Evolutionary conservation across 2,797 vertebrate genomes (phyloP), one percentile per base, ranked within the genome.

Genomic region (Merluccius polli): DNA sequence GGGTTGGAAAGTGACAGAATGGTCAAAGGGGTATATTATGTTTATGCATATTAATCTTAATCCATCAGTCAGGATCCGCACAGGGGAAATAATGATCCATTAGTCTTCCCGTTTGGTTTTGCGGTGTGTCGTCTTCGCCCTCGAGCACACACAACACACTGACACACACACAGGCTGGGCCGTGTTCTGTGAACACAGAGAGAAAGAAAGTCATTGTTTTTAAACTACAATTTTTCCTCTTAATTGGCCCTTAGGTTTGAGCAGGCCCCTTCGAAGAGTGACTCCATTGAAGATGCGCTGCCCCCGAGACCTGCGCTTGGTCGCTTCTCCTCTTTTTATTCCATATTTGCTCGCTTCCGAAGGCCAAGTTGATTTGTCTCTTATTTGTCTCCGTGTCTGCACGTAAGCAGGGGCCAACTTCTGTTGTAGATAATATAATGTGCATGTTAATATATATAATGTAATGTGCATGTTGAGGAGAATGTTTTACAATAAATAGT

Each of bases 221-320:
- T 65, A 65, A 65, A 65, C 59, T 65, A 13, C n/a, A 27, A 65
- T 65, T 69, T 69, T 69, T 29, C 24, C 63, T 29, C 67, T 65
- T 65, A 27, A 69, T 69, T 69, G 16, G 67, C 29, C 67, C 29
- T 69, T 21, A 69, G 32, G 30, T 32, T 16, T 69, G 13, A 69
- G 31, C 31, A 1, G 67, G 31, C n/a, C 11, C 59, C n/a, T 69
- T 16, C 8, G 65, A 31, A 30, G 29, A 68, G 29, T 63, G 59
- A 27, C 21, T 24, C 59, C 0, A 63, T 63, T 63, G 21, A 63
- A 9, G 30, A 30, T 30, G 11, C 21, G 65, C 67, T 31, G 30
- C n/a, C 59, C 59, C 59, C 7, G n/a, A 65, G 59, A 83, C 21
- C 21, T 59, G 18, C 18, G 41, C 41, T 44, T 0, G 18, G 52